Evolutionary conservation across 2,113 vertebrate genomes (phyloP).

Genomic region (Embiotoca jacksoni): DNA sequence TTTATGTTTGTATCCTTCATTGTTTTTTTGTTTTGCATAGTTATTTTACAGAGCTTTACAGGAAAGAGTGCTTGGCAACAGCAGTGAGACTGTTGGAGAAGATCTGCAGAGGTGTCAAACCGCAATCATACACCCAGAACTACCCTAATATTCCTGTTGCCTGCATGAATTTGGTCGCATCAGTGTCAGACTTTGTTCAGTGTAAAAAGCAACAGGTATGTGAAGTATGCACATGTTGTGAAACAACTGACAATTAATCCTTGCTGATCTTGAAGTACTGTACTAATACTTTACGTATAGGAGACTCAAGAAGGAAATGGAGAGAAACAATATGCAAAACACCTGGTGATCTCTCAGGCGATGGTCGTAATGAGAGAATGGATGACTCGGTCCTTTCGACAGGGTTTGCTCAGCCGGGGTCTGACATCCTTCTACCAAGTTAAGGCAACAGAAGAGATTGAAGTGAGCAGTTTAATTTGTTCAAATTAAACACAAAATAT

Average conservation of each 20-base stretch:
- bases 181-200: conserved; percentile 62
- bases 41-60: conserved; percentile 57
- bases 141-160: conserved; percentile 61
- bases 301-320: conserved; percentile 6
- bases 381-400: conserved; percentile 63
- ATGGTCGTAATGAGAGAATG: conserved; percentile 67
- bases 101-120: conserved; percentile 68
- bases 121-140: fast-evolving
- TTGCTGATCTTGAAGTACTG: neutral
- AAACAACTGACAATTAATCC: no score
- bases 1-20: neutral
- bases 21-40: conserved; percentile 48
- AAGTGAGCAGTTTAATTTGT: conserved; percentile 66
- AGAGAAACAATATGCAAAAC: conserved; percentile 8
- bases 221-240: neutral
- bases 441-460: conserved; percentile 56
- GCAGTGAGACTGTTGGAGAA: conserved; percentile 77
- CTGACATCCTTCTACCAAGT: fast-evolving
- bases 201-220: conserved; percentile 53
- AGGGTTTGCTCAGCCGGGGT: conserved; percentile 22
- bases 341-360: conserved; percentile 37
- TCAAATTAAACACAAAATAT: neutral
- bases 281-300: conserved; percentile 28
- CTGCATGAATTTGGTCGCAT: conserved; percentile 77
- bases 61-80: conserved; percentile 66